Evolutionary conservation across 1,140 invertebrate species (phyloP).

Genomic region (Mycetomoellerius zeteki): DNA sequence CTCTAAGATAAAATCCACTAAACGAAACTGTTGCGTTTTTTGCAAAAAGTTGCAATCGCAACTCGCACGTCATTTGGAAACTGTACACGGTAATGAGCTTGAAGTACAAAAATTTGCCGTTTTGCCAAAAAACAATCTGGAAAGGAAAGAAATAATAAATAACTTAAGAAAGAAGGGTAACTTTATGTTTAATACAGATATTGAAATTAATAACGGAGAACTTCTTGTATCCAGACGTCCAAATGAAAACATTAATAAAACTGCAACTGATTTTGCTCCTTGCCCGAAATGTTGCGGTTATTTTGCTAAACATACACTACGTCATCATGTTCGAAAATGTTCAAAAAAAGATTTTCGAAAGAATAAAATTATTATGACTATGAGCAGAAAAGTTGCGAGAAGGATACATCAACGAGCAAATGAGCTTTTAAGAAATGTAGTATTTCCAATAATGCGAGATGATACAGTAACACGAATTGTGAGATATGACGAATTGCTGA

Average conservation of each 20-base stretch:
- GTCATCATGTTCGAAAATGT: background rate
- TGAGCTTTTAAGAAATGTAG: background rate
- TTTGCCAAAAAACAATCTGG: background rate
- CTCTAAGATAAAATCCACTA: background rate
- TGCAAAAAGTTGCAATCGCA: constrained; percentile 8
- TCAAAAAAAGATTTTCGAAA: background rate
- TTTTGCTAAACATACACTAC: background rate
- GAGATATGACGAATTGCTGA: constrained; percentile 18
- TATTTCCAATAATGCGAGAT: constrained; percentile 3
- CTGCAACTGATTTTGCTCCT: constrained; percentile 3
- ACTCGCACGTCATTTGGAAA: background rate
- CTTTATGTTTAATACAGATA: background rate
- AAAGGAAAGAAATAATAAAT: background rate
- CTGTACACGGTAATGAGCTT: background rate
- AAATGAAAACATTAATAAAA: background rate
- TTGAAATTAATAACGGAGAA: background rate
- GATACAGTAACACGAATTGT: constrained; percentile 9
- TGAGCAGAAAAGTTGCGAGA: background rate
- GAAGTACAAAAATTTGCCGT: background rate
- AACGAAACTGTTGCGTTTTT: background rate
- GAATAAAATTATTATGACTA: background rate
- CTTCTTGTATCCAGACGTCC: constrained; percentile 9
- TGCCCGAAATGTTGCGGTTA: background rate
- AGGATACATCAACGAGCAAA: background rate
- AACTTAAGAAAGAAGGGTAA: background rate